These are phyloP conservation scores for Turdus rufiventris DNA, from an alignment of 2,113 vertebrate genomes.

Conservation along the genomic window DNA sequence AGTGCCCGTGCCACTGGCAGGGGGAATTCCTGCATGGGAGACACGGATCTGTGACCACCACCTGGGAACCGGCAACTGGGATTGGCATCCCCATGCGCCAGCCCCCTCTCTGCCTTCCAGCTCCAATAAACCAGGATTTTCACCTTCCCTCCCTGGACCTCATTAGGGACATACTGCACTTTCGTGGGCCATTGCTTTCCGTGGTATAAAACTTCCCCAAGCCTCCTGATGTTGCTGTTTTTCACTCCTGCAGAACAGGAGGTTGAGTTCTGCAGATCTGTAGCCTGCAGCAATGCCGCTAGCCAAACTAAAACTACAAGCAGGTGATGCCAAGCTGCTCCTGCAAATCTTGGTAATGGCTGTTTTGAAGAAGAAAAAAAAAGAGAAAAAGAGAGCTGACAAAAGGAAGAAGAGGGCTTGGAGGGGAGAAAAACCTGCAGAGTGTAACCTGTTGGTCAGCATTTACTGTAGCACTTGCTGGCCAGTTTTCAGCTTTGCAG, in stretches of 20 bases:
- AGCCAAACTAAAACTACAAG: not conserved
- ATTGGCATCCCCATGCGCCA: fast-evolving
- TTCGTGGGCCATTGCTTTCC: conserved; percentile 13
- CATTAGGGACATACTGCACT: not conserved
- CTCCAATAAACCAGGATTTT: not conserved
- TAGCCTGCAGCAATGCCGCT: conserved; percentile 1
- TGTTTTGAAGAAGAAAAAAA: not conserved
- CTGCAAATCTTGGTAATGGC: not conserved
- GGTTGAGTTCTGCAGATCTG: not conserved
- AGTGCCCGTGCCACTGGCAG: conserved; percentile 90
- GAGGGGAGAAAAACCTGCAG: not conserved
- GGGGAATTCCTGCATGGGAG: conserved; percentile 79
- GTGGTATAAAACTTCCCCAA: not conserved
- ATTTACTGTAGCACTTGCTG: not conserved
- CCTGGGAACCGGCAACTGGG: fast-evolving
- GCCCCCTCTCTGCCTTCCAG: not conserved
- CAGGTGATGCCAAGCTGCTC: not conserved
- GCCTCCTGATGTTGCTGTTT: not conserved
- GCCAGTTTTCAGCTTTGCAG: not conserved
- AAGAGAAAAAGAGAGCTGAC: not conserved
- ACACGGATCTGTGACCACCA: not conserved
- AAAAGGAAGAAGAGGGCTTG: not conserved
- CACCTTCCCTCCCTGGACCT: not conserved
- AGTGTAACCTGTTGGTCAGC: not conserved
- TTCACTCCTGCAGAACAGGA: not conserved